phyloP scores from a whole-genome alignment of 92 coral and sea anemone species.

The Galaxea fascicularis region DNA sequence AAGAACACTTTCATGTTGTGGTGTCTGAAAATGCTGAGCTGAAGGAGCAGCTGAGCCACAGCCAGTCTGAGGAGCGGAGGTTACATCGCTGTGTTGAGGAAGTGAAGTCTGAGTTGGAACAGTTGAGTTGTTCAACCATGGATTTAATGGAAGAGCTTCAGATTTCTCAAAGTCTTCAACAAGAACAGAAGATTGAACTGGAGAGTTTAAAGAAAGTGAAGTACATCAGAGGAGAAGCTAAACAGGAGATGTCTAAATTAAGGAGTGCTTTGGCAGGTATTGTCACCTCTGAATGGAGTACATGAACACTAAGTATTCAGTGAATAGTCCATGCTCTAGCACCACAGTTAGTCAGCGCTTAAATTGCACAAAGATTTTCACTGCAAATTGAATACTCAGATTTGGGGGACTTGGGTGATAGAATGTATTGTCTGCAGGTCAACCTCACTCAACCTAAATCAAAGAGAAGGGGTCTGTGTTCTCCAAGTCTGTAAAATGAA shows the following conservation, averaged over 20 bases:
- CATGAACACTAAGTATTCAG: too few relatives aligned
- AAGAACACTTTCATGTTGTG: constrained; percentile 13
- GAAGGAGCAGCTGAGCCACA: constrained; percentile 24
- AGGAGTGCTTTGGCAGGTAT: constrained; percentile 90
- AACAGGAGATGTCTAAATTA: constrained; percentile 80
- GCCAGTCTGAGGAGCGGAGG: constrained; percentile 65
- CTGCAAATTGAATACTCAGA: too few relatives aligned
- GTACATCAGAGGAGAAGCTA: constrained; percentile 81
- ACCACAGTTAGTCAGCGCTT: too few relatives aligned
- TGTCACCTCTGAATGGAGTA: neutral
- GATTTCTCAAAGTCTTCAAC: constrained; percentile 82
- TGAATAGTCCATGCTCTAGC: too few relatives aligned
- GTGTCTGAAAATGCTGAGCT: constrained; percentile 38
- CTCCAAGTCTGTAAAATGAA: too few relatives aligned
- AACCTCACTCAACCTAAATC: too few relatives aligned
- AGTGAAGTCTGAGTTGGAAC: constrained; percentile 79
- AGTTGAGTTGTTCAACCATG: constrained; percentile 82
- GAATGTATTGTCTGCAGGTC: too few relatives aligned
- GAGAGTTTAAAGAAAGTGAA: constrained; percentile 91
- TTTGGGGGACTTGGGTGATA: too few relatives aligned
- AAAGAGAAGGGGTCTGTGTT: too few relatives aligned
- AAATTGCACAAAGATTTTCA: too few relatives aligned
- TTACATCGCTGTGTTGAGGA: constrained; percentile 77
- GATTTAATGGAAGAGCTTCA: constrained; percentile 98
- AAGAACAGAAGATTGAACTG: constrained; percentile 91